Base-by-base conservation (phyloP, 2,797 vertebrate genomes). In the Labeo calbasu region DNA sequence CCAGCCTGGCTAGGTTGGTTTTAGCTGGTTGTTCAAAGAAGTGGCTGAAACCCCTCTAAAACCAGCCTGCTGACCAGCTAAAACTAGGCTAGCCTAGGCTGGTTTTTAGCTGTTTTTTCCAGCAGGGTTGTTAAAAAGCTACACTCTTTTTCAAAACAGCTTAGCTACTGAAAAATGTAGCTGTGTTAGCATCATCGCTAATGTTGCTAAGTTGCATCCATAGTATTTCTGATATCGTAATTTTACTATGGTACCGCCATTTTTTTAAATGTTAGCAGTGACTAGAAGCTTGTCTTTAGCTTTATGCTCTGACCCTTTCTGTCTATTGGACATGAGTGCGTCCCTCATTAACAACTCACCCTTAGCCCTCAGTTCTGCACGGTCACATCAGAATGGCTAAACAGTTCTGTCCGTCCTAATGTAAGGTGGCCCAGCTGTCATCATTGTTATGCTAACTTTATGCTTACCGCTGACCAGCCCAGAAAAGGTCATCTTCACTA, bases 361-460 rank as follows among this genome's bases (percentile, higher is more conserved):
- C 25, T 53, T 75, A 72, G 28, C 72, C 70, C 46, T 82, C 9
- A 8, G 70, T 79, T n/a, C 15, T 82, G 51, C 51, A 48, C 48
- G 48, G 32, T 21, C 48, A 77, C 59, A 48, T 77, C 61, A 48
- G 75, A 82, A 86, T 84, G 28, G 13, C 25, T 79, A 82, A 86
- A 46, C 61, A 84, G 32, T 17, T 19, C 57, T 61, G 28, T 21
- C 9, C 14, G 25, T 40, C 72, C 71, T 80, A 79, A 72, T 59
- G 70, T 51, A 50, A 36, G 50, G 55, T 72, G 75, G 17, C 51
- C 69, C n/a, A 83, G 66, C 72, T 43, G 36, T 84, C 80, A 71
- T 83, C 75, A 88, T 86, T 43, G 40, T 85, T 85, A 83, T 84
- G 68, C 81, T 78, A 81, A 81, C 77, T 55, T 85, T 87, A 65